These are phyloP conservation scores for Leuciscus idus DNA, from an alignment of 2,113 vertebrate species.

Conservation along the genomic window DNA sequence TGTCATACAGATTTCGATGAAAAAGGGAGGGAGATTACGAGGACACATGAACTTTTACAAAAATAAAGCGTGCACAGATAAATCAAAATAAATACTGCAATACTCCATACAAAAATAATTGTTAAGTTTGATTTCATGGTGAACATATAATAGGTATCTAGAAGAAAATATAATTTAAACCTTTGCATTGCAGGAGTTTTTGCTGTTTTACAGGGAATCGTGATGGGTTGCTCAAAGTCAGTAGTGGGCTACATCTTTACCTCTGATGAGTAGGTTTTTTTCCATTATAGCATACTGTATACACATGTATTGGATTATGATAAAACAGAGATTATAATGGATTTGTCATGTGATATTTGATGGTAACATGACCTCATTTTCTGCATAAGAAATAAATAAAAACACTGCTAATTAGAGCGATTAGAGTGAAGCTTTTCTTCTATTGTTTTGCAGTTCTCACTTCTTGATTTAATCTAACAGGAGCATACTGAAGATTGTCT, in stretches of 20 bases:
- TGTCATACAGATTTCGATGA: too few relatives aligned
- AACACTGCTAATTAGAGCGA: background rate
- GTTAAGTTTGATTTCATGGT: too few relatives aligned
- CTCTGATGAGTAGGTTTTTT: constrained; percentile 79
- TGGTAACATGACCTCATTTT: background rate
- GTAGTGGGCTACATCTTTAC: constrained; percentile 84
- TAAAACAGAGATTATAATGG: background rate
- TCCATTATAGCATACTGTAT: background rate
- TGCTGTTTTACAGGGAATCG: constrained; percentile 73
- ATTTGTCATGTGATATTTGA: background rate
- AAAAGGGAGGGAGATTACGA: too few relatives aligned
- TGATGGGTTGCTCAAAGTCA: constrained; percentile 71
- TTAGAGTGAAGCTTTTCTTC: constrained; percentile 6
- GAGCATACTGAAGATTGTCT: constrained; percentile 67
- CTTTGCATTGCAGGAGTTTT: constrained; percentile 70
- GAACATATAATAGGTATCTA: background rate
- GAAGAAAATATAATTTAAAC: background rate
- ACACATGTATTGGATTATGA: background rate
- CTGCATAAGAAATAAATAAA: background rate
- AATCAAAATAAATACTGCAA: too few relatives aligned
- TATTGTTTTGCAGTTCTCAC: background rate
- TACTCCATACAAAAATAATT: too few relatives aligned
- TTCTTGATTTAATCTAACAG: constrained; percentile 59
- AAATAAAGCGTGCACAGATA: too few relatives aligned
- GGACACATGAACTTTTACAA: too few relatives aligned